phyloP scores from a whole-genome alignment of 64 coral and sea anemone genomes.

The Montipora capricornis region DNA sequence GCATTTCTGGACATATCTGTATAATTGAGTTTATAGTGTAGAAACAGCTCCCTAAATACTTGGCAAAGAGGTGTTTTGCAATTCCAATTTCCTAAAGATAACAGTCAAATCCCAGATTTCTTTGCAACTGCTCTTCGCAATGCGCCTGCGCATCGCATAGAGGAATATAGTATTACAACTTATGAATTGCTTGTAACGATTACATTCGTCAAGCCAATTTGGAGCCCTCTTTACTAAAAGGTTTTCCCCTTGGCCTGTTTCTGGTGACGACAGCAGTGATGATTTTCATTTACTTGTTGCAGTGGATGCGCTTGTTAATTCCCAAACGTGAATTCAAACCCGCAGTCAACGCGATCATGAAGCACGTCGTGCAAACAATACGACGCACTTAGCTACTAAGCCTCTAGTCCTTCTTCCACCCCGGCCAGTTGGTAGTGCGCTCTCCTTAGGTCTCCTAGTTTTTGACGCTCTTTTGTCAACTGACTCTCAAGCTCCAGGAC shows the following conservation, averaged over 20 bases:
- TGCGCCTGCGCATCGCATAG: too few species aligned
- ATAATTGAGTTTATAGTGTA: too few species aligned
- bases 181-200: too few species aligned
- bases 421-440: slow-evolving; percentile 97
- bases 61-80: too few species aligned
- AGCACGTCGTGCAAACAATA: background rate
- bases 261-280: background rate
- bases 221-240: background rate
- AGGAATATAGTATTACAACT: too few species aligned
- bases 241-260: background rate
- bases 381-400: background rate
- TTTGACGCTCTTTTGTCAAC: slow-evolving; percentile 90
- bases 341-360: background rate
- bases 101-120: too few species aligned
- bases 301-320: background rate
- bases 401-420: slow-evolving; percentile 70
- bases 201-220: too few species aligned
- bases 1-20: too few species aligned
- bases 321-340: background rate
- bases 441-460: slow-evolving; percentile 88
- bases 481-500: slow-evolving; percentile 92
- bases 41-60: too few species aligned
- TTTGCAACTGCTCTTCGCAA: too few species aligned
- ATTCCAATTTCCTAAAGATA: too few species aligned
- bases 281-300: background rate